Evolutionary conservation across 2,113 vertebrate species (phyloP), one percentile per base, ranked within the genome.

Genomic region (Ctenomys sociabilis): DNA sequence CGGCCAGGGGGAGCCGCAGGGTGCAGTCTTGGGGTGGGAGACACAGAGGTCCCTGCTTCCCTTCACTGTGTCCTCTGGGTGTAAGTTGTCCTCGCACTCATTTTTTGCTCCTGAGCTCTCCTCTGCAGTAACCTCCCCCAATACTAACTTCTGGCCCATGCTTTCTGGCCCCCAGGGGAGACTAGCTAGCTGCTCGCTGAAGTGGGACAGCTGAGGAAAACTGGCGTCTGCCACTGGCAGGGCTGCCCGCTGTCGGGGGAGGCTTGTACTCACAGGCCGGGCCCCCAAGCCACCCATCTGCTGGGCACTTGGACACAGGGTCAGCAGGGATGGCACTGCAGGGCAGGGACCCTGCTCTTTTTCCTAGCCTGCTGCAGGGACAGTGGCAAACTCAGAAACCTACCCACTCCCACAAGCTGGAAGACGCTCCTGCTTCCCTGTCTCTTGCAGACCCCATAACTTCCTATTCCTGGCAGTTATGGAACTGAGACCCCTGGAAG

Each of bases 121-220:
- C 54, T 84, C 80, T 45, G 64, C 63, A 75, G 54, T 57, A 59
- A 26, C 63, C 26, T 24, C 64, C 37, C 12, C 54, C 6, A 7
- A 45, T 24, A 17, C 26, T 95, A 68, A 94, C 59, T 63, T 94
- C 93, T 49, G 49, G 85, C 89, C 72, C 59, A 30, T 13, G 40
- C 61, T 45, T 66, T 90, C 73, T 83, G 35, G 81, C 66, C 0
- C 1, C 19, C 82, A 88, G 68, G 57, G 64, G 45, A 0, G 28
- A 52, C 37, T 70, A 87, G 68, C 52, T 30, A 5, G 61, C 85
- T n/a, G n/a, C n/a, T n/a, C 43, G 85, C 90, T 78, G 37, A 75
- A 57, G 45, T n/a, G 63, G 87, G 43, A 70, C 91, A 85, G 73
- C 92, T 89, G 78, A 97, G 59, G 61, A 61, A 91, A 96, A 86